phyloP scores from a whole-genome alignment of 2,797 vertebrate genomes.

The Myotis pilosus region DNA sequence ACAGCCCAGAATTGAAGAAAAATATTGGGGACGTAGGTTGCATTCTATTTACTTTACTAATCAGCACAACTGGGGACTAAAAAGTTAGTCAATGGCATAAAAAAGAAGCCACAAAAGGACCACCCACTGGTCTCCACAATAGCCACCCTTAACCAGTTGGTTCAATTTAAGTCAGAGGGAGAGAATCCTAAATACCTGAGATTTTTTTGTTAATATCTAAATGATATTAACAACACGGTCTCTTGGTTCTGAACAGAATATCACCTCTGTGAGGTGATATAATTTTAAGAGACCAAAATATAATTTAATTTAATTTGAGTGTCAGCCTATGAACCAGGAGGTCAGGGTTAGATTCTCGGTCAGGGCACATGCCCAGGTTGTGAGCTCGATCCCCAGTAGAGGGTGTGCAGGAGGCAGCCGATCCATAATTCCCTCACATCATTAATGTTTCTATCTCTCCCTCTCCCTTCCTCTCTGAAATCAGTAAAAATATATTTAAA shows the following conservation, averaged over 20 bases:
- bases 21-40: background rate
- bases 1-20: background rate
- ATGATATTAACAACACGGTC: no score
- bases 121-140: background rate
- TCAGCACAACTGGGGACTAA: background rate
- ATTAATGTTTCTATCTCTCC: no score
- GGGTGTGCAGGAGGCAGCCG: background rate
- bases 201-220: no score
- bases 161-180: no score
- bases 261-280: no score
- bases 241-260: no score
- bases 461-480: no score
- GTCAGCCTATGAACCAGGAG: background rate
- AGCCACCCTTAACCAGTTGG: no score
- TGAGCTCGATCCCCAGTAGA: background rate
- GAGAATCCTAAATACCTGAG: no score
- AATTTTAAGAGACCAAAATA: background rate
- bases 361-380: background rate
- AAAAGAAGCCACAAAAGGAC: background rate
- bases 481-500: no score
- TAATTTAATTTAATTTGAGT: background rate
- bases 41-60: constrained; percentile 8
- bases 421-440: background rate
- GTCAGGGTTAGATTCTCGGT: background rate
- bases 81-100: background rate